phyloP scores from a whole-genome alignment of 2,888 invertebrate genomes.

The Pristionchus japonicus region DNA sequence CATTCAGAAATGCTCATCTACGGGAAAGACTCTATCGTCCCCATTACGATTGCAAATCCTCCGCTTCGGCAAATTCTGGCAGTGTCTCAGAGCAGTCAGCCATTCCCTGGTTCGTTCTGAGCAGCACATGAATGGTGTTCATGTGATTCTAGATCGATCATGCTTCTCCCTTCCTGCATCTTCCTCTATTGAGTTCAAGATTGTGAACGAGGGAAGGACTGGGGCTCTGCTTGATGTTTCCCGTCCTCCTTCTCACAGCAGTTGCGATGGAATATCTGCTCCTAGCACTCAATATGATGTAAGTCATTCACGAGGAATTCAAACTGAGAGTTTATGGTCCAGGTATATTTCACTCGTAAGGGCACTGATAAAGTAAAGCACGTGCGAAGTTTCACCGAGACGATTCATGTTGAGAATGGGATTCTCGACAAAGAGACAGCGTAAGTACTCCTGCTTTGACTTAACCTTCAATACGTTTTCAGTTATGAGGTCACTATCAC shows the following conservation, averaged over 20 bases:
- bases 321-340: not conserved
- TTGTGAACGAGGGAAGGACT: slow-evolving; percentile 72
- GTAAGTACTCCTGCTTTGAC: slow-evolving; percentile 54
- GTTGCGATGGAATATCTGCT: slow-evolving; percentile 67
- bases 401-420: slow-evolving; percentile 72
- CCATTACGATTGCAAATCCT: slow-evolving; percentile 69
- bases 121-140: not conserved
- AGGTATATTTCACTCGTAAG: slow-evolving; percentile 70
- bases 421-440: slow-evolving; percentile 74
- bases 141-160: slow-evolving; percentile 57
- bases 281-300: slow-evolving; percentile 72
- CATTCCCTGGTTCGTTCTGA: slow-evolving; percentile 63
- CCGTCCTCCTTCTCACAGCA: slow-evolving; percentile 52
- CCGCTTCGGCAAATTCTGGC: slow-evolving; percentile 72
- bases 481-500: slow-evolving; percentile 70
- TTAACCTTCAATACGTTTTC: too few relatives aligned
- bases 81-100: slow-evolving; percentile 73
- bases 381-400: slow-evolving; percentile 61
- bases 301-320: not conserved
- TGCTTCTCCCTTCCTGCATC: slow-evolving; percentile 72
- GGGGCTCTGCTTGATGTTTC: slow-evolving; percentile 65
- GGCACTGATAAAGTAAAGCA: slow-evolving; percentile 71
- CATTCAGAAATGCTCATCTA: slow-evolving; percentile 66
- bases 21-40: slow-evolving; percentile 59
- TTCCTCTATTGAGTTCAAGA: slow-evolving; percentile 66